phyloP scores from a whole-genome alignment of 2,113 vertebrate genomes.

The Hiodon tergisus region DNA sequence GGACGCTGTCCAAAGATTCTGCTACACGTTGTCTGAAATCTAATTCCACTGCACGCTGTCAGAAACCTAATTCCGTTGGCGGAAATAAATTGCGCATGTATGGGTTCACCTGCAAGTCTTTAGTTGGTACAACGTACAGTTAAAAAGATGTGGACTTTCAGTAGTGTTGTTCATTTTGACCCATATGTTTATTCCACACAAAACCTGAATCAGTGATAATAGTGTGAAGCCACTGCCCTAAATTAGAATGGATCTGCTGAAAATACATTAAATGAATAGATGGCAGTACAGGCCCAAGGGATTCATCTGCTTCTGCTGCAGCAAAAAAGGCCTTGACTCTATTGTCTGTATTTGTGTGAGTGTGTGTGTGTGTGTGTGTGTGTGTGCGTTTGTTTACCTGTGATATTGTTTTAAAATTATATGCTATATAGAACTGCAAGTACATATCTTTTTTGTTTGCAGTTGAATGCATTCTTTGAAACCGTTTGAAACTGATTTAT shows the following conservation, averaged over 20 bases:
- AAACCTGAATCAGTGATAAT: background rate
- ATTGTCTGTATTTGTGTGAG: background rate
- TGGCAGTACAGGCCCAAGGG: background rate
- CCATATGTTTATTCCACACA: background rate
- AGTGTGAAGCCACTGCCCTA: background rate
- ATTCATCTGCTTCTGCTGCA: background rate
- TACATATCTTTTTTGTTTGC: too few relatives aligned
- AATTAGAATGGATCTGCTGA: background rate
- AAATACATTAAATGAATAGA: background rate
- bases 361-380: too few relatives aligned
- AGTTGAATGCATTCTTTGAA: background rate
- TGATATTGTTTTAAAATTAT: background rate
- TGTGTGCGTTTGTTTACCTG: too few relatives aligned
- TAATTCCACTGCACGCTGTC: background rate
- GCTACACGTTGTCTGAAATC: background rate
- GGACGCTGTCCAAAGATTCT: background rate
- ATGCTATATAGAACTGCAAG: too few relatives aligned
- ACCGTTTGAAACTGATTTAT: too few relatives aligned
- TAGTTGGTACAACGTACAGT: background rate
- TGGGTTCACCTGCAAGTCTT: slow-evolving; percentile 9
- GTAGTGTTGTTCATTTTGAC: slow-evolving; percentile 1
- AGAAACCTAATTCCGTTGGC: background rate
- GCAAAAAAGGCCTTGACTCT: background rate
- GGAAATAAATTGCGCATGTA: background rate
- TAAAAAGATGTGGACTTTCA: slow-evolving; percentile 14